These are phyloP conservation scores for Mechanitis messenoides DNA, from an alignment of 2,888 invertebrate genomes.

Conservation along the genomic window DNA sequence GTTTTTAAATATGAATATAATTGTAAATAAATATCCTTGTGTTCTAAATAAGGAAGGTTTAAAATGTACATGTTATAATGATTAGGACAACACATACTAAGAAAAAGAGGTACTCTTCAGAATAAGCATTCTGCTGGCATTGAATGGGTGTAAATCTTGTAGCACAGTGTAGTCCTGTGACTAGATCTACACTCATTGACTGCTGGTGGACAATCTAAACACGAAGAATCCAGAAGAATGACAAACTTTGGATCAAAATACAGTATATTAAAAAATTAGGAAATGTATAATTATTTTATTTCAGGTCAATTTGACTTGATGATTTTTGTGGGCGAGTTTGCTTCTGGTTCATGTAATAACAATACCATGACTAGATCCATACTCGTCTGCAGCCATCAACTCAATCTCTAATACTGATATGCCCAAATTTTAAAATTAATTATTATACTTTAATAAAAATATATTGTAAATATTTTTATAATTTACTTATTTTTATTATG, in stretches of 20 bases:
- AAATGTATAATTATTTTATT: background rate
- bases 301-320: slow-evolving; percentile 56
- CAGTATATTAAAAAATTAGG: too few species aligned
- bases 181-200: slow-evolving; percentile 95
- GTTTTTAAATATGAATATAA: too few species aligned
- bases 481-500: too few species aligned
- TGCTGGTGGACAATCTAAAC: slow-evolving; percentile 49
- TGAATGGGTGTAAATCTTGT: slow-evolving; percentile 85
- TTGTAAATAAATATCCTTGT: too few species aligned
- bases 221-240: slow-evolving; percentile 13
- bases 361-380: slow-evolving; percentile 90
- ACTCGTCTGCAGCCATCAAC: slow-evolving; percentile 87
- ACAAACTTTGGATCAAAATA: background rate
- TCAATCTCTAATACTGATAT: slow-evolving; percentile 40
- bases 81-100: background rate
- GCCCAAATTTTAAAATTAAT: background rate
- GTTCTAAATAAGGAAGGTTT: too few species aligned
- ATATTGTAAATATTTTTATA: too few species aligned
- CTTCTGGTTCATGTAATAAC: slow-evolving; percentile 83
- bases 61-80: too few species aligned
- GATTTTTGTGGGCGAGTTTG: slow-evolving; percentile 87
- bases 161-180: slow-evolving; percentile 81
- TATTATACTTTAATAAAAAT: background rate
- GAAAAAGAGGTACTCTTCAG: slow-evolving; percentile 7
- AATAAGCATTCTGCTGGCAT: slow-evolving; percentile 38